Conservation (phyloP, 2,888 invertebrate genomes). For the Trypoxylon attenuatum region DNA sequence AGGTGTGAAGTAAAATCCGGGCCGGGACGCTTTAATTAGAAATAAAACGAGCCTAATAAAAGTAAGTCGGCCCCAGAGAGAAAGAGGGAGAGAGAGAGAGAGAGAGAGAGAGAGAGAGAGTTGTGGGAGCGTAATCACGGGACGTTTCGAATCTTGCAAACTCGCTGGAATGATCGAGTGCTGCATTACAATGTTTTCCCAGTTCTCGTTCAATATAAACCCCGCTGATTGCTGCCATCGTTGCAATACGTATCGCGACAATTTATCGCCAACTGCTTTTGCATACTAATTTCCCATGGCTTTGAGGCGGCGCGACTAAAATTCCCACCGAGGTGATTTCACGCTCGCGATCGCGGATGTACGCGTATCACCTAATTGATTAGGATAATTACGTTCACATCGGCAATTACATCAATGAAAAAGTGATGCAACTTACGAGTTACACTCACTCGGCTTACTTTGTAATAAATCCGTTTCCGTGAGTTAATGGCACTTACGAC, state of each 20-base stretch:
- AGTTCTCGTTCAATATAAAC: not conserved
- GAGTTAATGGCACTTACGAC: too few species aligned
- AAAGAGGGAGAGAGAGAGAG: too few species aligned
- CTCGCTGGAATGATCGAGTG: too few species aligned
- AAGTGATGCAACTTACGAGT: too few species aligned
- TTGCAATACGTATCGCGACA: not conserved
- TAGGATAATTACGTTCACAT: not conserved
- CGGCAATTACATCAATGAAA: too few species aligned
- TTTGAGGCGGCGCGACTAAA: not conserved
- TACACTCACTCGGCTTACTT: too few species aligned
- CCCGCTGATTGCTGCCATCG: not conserved
- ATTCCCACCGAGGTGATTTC: conserved; percentile 10
- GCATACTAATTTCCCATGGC: not conserved
- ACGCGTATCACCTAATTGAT: conserved; percentile 9
- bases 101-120: too few species aligned
- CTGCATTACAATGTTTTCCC: too few species aligned
- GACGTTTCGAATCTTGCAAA: too few species aligned
- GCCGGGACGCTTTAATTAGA: conserved; percentile 43
- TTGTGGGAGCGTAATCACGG: too few species aligned
- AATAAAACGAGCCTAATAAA: conserved; percentile 18
- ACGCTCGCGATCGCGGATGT: not conserved
- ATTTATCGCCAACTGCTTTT: not conserved
- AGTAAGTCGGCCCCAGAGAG: not conserved
- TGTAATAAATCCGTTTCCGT: too few species aligned
- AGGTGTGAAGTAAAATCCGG: conserved; percentile 39